phyloP scores from a whole-genome alignment of 2,888 invertebrate genomes.

The Yponomeuta plumbellus region DNA sequence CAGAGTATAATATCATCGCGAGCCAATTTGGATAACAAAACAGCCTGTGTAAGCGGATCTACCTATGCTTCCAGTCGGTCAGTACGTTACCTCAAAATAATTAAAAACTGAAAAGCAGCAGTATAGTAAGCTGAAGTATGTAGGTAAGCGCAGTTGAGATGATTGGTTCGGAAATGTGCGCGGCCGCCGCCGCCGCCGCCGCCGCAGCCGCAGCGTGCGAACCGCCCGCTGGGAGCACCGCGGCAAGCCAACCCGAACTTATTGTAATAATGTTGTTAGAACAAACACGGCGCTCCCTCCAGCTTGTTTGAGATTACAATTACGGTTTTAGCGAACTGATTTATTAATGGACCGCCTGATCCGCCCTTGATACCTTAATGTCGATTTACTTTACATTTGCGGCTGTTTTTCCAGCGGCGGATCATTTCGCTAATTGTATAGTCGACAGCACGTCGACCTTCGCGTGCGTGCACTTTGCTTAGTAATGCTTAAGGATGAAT shows the following conservation, averaged over 20 bases:
- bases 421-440: conserved; percentile 21
- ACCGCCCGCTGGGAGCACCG: conserved; percentile 20
- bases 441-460: not conserved
- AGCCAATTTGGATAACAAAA: too few relatives aligned
- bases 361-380: conserved; percentile 74
- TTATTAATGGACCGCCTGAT: conserved; percentile 76
- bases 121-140: not conserved
- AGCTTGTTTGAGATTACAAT: conserved; percentile 76
- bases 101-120: too few relatives aligned
- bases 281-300: conserved; percentile 69
- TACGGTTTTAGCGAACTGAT: conserved; percentile 77
- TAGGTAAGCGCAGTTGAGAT: not conserved
- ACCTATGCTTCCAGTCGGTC: too few relatives aligned
- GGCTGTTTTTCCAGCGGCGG: conserved; percentile 24
- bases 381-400: conserved; percentile 68
- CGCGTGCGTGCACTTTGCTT: too few relatives aligned
- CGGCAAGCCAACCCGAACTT: conserved; percentile 50
- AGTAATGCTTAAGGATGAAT: not conserved
- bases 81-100: too few relatives aligned
- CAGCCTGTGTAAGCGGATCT: too few relatives aligned
- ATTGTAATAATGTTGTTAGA: conserved; percentile 76
- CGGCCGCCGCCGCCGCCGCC: not conserved
- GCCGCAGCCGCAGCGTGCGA: conserved; percentile 18
- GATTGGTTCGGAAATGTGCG: not conserved
- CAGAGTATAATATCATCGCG: too few relatives aligned